Base-by-base conservation (phyloP, 2,888 invertebrate genomes). In the Heliothis peltigera region DNA sequence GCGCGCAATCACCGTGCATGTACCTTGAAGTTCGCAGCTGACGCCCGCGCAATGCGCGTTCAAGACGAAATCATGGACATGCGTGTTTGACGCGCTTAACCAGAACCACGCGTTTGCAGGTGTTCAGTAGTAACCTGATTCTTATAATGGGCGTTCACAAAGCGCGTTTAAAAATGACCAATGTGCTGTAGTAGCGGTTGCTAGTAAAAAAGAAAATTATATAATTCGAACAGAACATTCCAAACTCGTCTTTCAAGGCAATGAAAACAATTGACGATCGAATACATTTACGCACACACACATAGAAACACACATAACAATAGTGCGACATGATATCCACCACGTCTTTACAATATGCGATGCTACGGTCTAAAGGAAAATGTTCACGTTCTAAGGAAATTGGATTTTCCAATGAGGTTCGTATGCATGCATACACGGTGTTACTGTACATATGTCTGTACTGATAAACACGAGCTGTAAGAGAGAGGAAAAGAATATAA, bases 341-440 rank as follows among this genome's bases (percentile, higher is more conserved):
- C 71, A 76, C 75, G 71, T 70, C 56, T 70, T 79, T 80, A 84
- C 80, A 86, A 87, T 84, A 87, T 84, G 39, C 81, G 83, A 83
- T 81, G 82, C 79, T 75, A 78, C 77, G 76, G 73, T 80, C 78
- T 83, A 80, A 86, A 81, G 84, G 81, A 89, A 88, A 87, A 89
- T 86, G 77, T 83, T 87, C 89, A 88, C 88, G 88, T 87, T 78
- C 83, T 73, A 78, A 83, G 88, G 89, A 91, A 91, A 90, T 91
- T 88, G 88, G 87, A 87, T 91, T 90, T 86, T 84, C 81, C 81
- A 81, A 83, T 88, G 88, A 86, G 85, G 75, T 73, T 74, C 67
- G 59, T 62, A 66, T 75, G 67, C 64, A 78, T 65, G 71, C 52
- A 65, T 25, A 69, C 35, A 61, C 42, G 53, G 19, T 51, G 42